Conservation (phyloP, 1,140 invertebrate species). For the Planococcus citri region DNA sequence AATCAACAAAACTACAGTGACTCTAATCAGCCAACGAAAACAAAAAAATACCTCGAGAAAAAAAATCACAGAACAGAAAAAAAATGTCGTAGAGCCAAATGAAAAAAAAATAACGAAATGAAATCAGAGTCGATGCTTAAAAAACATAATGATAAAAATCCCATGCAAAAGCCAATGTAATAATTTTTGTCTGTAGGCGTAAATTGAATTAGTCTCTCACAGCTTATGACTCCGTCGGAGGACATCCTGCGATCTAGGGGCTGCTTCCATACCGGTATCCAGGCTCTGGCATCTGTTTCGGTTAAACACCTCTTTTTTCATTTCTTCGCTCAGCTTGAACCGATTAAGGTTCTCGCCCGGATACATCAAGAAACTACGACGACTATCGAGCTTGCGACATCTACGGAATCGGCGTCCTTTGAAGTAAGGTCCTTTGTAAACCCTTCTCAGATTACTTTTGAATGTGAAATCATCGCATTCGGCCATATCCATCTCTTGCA, state of each 20-base stretch:
- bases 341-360: neutral
- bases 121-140: no score
- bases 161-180: no score
- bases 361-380: neutral
- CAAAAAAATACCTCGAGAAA: no score
- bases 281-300: neutral
- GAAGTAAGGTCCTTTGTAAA: constrained; percentile 5
- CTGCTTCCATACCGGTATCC: neutral
- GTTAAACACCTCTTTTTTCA: neutral
- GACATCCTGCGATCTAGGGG: neutral
- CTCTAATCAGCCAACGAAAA: no score
- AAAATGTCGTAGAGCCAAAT: no score
- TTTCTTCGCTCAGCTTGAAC: neutral
- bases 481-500: neutral
- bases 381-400: neutral
- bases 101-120: no score
- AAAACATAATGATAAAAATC: no score
- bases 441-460: neutral
- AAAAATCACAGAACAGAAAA: no score
- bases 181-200: no score
- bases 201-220: constrained; percentile 29
- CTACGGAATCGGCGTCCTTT: neutral
- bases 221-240: constrained; percentile 29
- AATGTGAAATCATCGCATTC: neutral
- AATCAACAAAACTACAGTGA: no score